Conservation (phyloP, 2,797 vertebrate species). For the Leptatherina wallacei region DNA sequence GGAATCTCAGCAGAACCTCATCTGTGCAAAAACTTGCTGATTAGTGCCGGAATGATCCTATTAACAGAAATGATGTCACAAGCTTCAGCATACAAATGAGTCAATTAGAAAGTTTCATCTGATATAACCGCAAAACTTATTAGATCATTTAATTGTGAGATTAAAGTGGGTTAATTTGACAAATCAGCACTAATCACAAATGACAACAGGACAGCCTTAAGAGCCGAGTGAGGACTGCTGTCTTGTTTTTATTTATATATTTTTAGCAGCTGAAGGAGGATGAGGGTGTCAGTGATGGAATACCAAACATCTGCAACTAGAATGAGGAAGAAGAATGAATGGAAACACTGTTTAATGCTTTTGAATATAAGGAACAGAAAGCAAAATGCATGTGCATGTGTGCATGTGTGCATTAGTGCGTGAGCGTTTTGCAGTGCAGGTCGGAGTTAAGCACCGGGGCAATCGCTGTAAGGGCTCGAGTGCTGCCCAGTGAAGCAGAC, state of each 20-base stretch:
- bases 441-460: constrained; percentile 34
- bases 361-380: no score
- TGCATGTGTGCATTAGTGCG: background rate
- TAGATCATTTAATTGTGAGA: constrained; percentile 74
- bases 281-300: constrained; percentile 30
- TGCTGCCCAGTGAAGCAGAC: constrained; percentile 50
- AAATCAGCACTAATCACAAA: constrained; percentile 71
- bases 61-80: constrained; percentile 68
- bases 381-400: background rate
- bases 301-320: constrained; percentile 35
- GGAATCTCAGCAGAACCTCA: constrained; percentile 55
- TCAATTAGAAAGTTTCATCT: constrained; percentile 72
- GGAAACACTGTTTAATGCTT: constrained; percentile 12
- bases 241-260: constrained; percentile 44
- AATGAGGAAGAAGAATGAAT: constrained; percentile 19
- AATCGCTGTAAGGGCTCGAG: constrained; percentile 32
- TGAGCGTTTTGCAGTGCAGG: constrained; percentile 9
- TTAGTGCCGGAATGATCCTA: constrained; percentile 67
- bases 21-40: constrained; percentile 65
- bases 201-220: constrained; percentile 66
- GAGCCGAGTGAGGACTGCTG: constrained; percentile 27
- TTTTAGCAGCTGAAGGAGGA: constrained; percentile 23
- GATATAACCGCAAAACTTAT: constrained; percentile 67
- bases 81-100: constrained; percentile 73
- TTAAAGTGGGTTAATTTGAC: constrained; percentile 74